Conservation (phyloP, 2,888 invertebrate species). For the Rhorus exstirpatorius region DNA sequence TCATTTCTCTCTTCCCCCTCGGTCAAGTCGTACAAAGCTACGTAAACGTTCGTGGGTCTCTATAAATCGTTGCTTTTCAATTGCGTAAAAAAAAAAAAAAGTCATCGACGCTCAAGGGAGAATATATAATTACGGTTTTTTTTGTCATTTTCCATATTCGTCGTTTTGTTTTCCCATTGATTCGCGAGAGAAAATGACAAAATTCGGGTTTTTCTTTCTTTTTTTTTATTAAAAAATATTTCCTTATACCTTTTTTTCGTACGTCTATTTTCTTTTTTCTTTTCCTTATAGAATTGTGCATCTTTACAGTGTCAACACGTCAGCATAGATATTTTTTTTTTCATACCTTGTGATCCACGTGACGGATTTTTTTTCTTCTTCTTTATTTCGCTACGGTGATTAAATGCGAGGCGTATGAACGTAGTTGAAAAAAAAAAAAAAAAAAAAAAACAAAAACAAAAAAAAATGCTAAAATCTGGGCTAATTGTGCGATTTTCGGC, state of each 20-base stretch:
- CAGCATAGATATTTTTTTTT: slow-evolving; percentile 47
- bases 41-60: slow-evolving; percentile 14
- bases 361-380: slow-evolving; percentile 53
- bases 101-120: slow-evolving; percentile 13
- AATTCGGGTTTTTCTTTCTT: slow-evolving; percentile 22
- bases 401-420: slow-evolving; percentile 40
- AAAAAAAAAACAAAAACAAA: slow-evolving; percentile 26
- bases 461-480: too few relatives aligned
- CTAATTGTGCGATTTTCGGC: too few relatives aligned
- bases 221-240: slow-evolving; percentile 80
- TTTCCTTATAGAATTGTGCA: slow-evolving; percentile 76
- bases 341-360: slow-evolving; percentile 52
- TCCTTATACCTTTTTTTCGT: slow-evolving; percentile 74
- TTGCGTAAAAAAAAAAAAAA: slow-evolving; percentile 8
- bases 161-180: slow-evolving; percentile 15
- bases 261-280: slow-evolving; percentile 42
- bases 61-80: slow-evolving; percentile 22
- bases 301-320: slow-evolving; percentile 77
- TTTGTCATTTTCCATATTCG: slow-evolving; percentile 53
- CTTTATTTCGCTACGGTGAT: slow-evolving; percentile 57
- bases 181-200: slow-evolving; percentile 68
- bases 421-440: slow-evolving; percentile 3
- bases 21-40: slow-evolving; percentile 59
- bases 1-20: neutral
- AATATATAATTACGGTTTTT: neutral